Base-by-base conservation (phyloP, 2,888 invertebrate genomes). In the Tenodera sinensis region DNA sequence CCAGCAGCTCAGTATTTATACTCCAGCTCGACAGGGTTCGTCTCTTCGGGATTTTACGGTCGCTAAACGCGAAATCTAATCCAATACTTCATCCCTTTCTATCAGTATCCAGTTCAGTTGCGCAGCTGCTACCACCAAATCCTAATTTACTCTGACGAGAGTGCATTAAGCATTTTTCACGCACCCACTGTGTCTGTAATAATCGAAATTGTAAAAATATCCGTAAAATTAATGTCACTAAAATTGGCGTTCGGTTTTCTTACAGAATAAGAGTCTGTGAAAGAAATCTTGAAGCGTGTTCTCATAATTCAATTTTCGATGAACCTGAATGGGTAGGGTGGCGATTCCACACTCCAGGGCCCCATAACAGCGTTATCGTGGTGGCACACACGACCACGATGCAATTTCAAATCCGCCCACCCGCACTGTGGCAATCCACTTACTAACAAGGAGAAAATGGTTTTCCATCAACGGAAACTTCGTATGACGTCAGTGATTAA, bases 401-500 rank as follows among this genome's bases (percentile, higher is more conserved):
- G 30, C 85, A 82, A 71, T 83, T 85, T 47, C 83, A 84, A 88
- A 88, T 88, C 88, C 85, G 82, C 84, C 85, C 88, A 88, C 28
- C 34, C 47, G 54, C 54, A 71, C 54, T 15, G 54, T 54, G 54
- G 54, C 20, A 54, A 54, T 54, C 54, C 54, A 54, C 54, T 71
- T 71, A 71, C 54, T 20, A 20, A 71, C 54, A 71, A 71, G 54
- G 20, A 71, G 54, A 71, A 71, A 71, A 71, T 15, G 54, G 54
- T 71, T 71, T 71, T 88, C 84, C 28, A 27, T 81, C 86, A 89
- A 83, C 34, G 89, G 34, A n/a, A 71, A 30, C 27, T 54, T 54
- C 83, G 54, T 87, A n/a, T 89, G 89, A 89, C 88, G 89, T 84
- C 82, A 88, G 81, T 86, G 84, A 83, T 28, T 54, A 88, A 89